phyloP scores from a whole-genome alignment of 2,113 vertebrate species.

The Caracal caracal region DNA sequence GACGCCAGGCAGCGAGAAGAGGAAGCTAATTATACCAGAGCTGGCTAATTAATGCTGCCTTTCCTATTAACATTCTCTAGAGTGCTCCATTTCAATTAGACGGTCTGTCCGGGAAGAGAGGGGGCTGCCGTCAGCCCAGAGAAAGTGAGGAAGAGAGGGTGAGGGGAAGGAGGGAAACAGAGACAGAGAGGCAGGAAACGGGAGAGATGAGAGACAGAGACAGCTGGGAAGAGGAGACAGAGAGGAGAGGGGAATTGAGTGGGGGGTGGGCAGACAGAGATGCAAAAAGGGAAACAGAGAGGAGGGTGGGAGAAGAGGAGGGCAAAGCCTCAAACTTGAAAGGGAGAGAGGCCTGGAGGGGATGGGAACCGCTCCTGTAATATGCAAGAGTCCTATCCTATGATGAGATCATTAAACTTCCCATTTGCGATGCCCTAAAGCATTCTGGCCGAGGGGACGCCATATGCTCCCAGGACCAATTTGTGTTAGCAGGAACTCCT shows the following conservation, averaged over 20 bases:
- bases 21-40: conserved; percentile 82
- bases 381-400: conserved; percentile 53
- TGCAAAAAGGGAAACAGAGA: neutral
- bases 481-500: conserved; percentile 33
- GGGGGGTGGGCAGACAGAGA: neutral
- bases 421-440: conserved; percentile 23
- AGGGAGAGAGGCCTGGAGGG: conserved; percentile 39
- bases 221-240: neutral
- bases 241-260: neutral
- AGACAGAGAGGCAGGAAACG: neutral
- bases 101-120: conserved; percentile 75
- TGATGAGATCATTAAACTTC: conserved; percentile 73
- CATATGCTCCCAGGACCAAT: neutral
- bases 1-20: conserved; percentile 78
- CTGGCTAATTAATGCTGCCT: conserved; percentile 84
- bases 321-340: neutral
- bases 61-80: conserved; percentile 81
- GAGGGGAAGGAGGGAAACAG: neutral
- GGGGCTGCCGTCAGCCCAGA: conserved; percentile 56
- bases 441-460: conserved; percentile 28
- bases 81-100: conserved; percentile 84
- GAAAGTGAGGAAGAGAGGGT: conserved; percentile 33
- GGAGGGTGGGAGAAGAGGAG: neutral
- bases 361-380: conserved; percentile 61
- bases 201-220: neutral